phyloP scores from a whole-genome alignment of 2,797 vertebrate genomes.

The Alca torda region DNA sequence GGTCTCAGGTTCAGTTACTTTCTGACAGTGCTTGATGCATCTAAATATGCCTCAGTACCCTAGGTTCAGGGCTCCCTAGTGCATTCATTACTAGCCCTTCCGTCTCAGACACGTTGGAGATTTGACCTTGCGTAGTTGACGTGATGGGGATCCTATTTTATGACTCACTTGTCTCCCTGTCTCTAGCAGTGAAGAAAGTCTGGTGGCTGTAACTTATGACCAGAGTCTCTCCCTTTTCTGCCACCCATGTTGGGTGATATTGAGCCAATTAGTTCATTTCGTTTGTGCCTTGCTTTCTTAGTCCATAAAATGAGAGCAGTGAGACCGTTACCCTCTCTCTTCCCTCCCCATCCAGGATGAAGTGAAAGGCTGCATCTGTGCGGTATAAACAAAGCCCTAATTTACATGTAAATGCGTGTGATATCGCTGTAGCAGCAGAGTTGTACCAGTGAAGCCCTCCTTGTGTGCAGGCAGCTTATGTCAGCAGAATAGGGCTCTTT shows the following conservation, averaged over 20 bases:
- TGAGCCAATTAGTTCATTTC: not conserved
- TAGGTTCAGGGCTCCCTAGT: not conserved
- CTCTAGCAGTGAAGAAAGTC: not conserved
- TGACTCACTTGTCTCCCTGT: not conserved
- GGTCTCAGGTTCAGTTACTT: not conserved
- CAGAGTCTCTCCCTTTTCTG: not conserved
- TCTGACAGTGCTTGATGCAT: not conserved
- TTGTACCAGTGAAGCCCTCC: constrained; percentile 27
- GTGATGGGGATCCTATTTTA: not conserved
- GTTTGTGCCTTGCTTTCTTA: not conserved
- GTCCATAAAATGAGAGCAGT: not conserved
- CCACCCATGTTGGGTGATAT: not conserved
- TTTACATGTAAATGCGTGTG: constrained; percentile 58
- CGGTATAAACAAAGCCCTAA: constrained; percentile 36
- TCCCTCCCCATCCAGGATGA: not conserved
- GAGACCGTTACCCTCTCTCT: not conserved
- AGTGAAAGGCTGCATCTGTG: constrained; percentile 61
- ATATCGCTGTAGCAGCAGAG: constrained; percentile 60
- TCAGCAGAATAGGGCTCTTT: constrained; percentile 58
- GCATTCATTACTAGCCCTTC: not conserved
- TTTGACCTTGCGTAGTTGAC: not conserved
- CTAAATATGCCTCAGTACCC: not conserved
- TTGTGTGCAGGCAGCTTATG: constrained; percentile 46
- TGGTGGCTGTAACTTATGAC: not conserved
- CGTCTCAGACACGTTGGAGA: not conserved